Conservation (phyloP, 2,113 vertebrate species). For the Falcunculus frontatus region DNA sequence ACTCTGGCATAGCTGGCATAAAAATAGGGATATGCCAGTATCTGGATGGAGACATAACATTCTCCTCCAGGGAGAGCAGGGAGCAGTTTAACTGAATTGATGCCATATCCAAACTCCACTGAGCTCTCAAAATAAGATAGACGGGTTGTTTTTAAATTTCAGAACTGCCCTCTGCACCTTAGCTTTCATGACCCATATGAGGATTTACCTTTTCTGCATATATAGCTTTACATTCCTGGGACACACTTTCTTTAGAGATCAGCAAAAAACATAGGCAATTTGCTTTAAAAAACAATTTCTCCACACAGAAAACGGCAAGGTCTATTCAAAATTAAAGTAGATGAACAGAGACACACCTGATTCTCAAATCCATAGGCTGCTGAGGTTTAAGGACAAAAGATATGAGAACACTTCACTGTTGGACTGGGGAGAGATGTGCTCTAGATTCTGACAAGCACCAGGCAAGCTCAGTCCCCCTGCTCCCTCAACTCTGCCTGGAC, state of each 20-base stretch:
- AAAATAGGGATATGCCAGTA: constrained; percentile 31
- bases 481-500: not conserved
- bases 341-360: not conserved
- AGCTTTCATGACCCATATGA: not conserved
- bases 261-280: not conserved
- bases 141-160: not conserved
- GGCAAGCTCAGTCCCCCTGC: not conserved
- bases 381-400: not conserved
- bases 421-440: not conserved
- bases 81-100: not conserved
- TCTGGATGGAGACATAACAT: constrained; percentile 20
- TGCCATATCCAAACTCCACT: not conserved
- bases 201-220: not conserved
- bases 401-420: not conserved
- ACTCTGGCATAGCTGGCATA: constrained; percentile 36
- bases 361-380: not conserved
- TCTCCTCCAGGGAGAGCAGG: not conserved
- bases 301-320: not conserved
- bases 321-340: not conserved
- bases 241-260: not conserved
- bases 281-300: not conserved
- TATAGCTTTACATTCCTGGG: not conserved
- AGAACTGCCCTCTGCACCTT: not conserved
- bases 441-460: not conserved
- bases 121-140: not conserved